Evolutionary conservation across 2,888 invertebrate genomes (phyloP), one percentile per base, ranked within the genome.

Genomic region (Cordilura impudica): DNA sequence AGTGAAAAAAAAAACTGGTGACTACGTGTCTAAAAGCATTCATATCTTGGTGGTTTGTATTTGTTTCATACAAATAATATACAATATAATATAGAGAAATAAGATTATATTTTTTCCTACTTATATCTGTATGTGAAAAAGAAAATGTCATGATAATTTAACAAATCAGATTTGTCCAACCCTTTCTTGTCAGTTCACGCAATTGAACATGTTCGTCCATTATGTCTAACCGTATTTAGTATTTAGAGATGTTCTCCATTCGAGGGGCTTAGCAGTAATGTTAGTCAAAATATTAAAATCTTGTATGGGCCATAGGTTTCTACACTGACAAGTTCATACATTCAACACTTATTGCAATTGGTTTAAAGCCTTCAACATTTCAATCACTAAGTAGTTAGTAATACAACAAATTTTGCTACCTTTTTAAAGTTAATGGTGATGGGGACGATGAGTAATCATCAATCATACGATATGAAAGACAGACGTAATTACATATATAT

Each of bases 21-120:
- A 74, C 78, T 78, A 78, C 78, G 74, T 78, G 78, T 78, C 78
- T 78, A 74, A 78, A 78, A 74, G 74, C 74, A 78, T 70, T 78
- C 70, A 65, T 73, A 78, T 60, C 58, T 35, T 53, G 58, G 63
- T 63, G 58, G 29, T 61, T 61, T 61, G 31, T 61, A 71, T 61
- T 26, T 56, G 21, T 26, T 53, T 53, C 51, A 31, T 6, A 35
- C 14, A 63, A 35, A 29, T 61, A 61, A 12, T 45, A 19, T 21
- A 23, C 19, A n/a, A 51, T 23, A 26, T n/a, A 23, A 54, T 21
- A 8, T 53, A 51, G 8, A 69, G 7, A 26, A 43, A 58, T 49
- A 69, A 58, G 45, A 56, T 47, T 67, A 56, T 47, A 45, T 47
- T 56, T 65, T 65, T 65, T 35, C 19, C 63, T 58, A 58, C 58